Conservation (phyloP, 2,113 vertebrate species). For the Myotis lucifugus region DNA sequence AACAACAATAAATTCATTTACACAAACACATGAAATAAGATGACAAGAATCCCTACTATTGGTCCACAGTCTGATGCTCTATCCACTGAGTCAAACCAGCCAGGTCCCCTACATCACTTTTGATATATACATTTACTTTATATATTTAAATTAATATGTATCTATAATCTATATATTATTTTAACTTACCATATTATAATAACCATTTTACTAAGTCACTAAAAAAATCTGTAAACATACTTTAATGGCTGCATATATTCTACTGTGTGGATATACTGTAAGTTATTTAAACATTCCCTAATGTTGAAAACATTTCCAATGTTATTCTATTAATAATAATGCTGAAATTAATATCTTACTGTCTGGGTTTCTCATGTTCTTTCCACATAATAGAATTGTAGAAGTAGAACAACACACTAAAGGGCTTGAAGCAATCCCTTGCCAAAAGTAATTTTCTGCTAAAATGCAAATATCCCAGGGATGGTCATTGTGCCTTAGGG, state of each 20-base stretch:
- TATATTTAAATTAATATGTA: neutral
- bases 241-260: neutral
- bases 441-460: neutral
- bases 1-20: neutral
- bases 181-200: neutral
- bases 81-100: too few species aligned
- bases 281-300: neutral
- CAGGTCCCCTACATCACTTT: neutral
- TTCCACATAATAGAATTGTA: neutral
- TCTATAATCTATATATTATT: neutral
- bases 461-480: too few species aligned
- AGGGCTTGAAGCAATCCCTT: neutral
- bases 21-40: neutral
- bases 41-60: neutral
- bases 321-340: neutral
- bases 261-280: neutral
- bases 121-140: neutral
- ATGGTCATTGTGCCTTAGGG: too few species aligned
- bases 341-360: neutral
- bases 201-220: neutral
- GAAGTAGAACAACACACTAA: neutral
- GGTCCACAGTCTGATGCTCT: too few species aligned
- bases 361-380: neutral
- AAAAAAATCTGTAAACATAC: neutral
- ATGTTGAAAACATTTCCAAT: neutral